Percentiles rank a stretch among this genome's conserved stretches.
These are phyloP conservation scores for Echeneis naucrates DNA, from an alignment of 2,797 vertebrate genomes.

Conservation along the genomic window DNA sequence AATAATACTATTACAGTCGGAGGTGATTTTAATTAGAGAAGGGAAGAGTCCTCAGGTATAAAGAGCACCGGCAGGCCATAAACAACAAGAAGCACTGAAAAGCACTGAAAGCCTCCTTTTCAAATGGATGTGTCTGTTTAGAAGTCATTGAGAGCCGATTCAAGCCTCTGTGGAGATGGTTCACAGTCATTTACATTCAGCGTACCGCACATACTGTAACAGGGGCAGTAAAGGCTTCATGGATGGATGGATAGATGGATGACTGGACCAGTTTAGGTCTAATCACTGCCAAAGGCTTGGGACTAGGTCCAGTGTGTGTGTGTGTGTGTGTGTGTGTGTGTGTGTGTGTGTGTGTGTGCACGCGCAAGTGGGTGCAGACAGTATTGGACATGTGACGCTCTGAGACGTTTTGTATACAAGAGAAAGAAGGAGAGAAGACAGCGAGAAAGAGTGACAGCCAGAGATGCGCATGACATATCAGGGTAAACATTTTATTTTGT, in stretches of 20 bases:
- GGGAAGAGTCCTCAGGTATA: slow-evolving; percentile 14
- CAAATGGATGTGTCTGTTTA: slow-evolving; percentile 49
- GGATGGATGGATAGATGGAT: slow-evolving; percentile 10
- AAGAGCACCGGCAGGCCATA: slow-evolving; percentile 22
- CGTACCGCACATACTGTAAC: slow-evolving; percentile 50
- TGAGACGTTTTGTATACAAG: slow-evolving; percentile 12
- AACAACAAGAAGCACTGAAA: slow-evolving; percentile 45
- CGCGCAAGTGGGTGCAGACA: no score
- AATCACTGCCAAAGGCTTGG: slow-evolving; percentile 19
- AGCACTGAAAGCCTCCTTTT: slow-evolving; percentile 40
- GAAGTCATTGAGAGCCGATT: slow-evolving; percentile 51
- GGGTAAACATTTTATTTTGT: neutral
- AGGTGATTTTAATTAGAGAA: slow-evolving; percentile 45
- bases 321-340: slow-evolving; percentile 8
- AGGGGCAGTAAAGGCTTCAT: slow-evolving; percentile 27
- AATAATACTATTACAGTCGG: slow-evolving; percentile 11
- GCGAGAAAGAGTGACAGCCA: neutral
- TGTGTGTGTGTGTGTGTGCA: slow-evolving; percentile 19
- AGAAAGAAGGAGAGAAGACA: neutral
- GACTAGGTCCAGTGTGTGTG: slow-evolving; percentile 29
- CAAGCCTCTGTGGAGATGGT: slow-evolving; percentile 28
- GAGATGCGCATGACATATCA: neutral
- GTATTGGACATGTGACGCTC: neutral
- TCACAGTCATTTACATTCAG: slow-evolving; percentile 31
- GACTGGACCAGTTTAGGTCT: slow-evolving; percentile 28